Conservation (phyloP, 1,140 invertebrate species). For the Heliconius congener region DNA sequence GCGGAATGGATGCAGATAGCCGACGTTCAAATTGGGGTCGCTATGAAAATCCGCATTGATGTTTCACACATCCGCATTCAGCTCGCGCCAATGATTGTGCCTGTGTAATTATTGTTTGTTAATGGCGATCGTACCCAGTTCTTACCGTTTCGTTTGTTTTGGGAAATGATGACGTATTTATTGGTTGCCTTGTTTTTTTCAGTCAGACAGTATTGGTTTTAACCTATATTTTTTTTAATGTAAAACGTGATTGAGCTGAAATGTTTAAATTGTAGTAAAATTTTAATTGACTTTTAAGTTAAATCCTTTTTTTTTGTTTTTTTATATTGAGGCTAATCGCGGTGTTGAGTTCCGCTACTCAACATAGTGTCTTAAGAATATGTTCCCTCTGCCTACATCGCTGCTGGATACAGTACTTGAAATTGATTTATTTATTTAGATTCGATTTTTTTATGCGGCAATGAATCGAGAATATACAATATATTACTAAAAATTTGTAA, state of each 20-base stretch:
- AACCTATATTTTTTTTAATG: not conserved
- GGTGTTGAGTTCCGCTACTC: too few relatives aligned
- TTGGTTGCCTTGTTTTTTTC: not conserved
- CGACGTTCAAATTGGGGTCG: constrained; percentile 31
- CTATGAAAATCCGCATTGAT: constrained; percentile 39
- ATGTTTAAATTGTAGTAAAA: not conserved
- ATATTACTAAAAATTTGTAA: not conserved
- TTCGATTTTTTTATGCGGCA: too few relatives aligned
- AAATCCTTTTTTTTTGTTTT: too few relatives aligned
- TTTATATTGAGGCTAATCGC: too few relatives aligned
- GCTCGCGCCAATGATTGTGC: constrained; percentile 31
- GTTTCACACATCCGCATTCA: constrained; percentile 39
- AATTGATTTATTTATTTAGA: too few relatives aligned
- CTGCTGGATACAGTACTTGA: too few relatives aligned
- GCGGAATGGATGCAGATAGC: constrained; percentile 30
- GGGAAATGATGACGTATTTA: constrained; percentile 7
- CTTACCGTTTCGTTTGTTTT: constrained; percentile 15
- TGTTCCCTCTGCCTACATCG: too few relatives aligned
- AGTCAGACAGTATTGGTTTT: not conserved
- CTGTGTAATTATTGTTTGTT: constrained; percentile 27
- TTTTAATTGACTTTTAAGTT: not conserved
- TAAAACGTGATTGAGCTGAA: not conserved
- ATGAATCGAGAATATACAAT: not conserved
- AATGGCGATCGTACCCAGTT: constrained; percentile 12
- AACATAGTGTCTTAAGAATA: too few relatives aligned